phyloP scores from a whole-genome alignment of 2,113 vertebrate species.

The Rhabdornis inornatus region DNA sequence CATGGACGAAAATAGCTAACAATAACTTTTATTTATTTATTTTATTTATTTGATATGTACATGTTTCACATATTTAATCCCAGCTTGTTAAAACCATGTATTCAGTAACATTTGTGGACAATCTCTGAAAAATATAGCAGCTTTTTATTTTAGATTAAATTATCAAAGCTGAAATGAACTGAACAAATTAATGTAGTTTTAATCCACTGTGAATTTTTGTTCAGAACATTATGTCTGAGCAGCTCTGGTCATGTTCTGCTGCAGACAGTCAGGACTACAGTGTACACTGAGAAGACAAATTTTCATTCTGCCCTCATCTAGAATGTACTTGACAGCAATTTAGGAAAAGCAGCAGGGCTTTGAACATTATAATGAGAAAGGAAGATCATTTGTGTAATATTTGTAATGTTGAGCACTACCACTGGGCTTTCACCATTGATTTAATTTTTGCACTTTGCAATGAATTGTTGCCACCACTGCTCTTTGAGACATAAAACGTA shows the following conservation, averaged over 20 bases:
- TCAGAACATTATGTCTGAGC: neutral
- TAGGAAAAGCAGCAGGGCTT: constrained; percentile 7
- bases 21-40: neutral
- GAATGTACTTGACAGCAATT: constrained; percentile 22
- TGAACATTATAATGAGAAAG: constrained; percentile 39
- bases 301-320: constrained; percentile 13
- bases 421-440: neutral
- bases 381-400: constrained; percentile 20
- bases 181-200: neutral
- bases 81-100: neutral
- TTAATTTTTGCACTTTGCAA: neutral
- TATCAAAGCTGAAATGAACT: neutral
- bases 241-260: neutral
- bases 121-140: neutral
- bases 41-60: neutral
- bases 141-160: neutral
- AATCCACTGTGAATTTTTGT: neutral
- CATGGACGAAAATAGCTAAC: neutral
- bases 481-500: neutral
- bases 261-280: neutral
- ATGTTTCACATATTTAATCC: neutral
- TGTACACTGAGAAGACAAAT: neutral
- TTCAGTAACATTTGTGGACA: neutral
- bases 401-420: neutral
- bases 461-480: neutral